Evolutionary conservation across 2,888 invertebrate species (phyloP).

Genomic region (Caenorhabditis sp.): DNA sequence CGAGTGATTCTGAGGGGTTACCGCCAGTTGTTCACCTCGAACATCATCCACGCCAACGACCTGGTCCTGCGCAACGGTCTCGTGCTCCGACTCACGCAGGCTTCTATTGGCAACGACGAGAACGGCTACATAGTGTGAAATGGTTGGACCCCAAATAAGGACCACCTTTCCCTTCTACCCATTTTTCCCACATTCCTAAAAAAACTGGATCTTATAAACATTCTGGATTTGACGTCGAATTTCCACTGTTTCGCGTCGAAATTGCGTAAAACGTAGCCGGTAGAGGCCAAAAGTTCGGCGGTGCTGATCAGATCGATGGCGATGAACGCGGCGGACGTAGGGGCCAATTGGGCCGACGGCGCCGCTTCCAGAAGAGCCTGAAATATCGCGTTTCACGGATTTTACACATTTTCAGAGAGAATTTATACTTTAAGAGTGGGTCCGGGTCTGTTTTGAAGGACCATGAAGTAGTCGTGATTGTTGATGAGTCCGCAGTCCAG

Average conservation of each 20-base stretch:
- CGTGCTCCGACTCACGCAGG: too few species aligned
- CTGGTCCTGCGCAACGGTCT: too few species aligned
- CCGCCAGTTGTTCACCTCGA: too few species aligned
- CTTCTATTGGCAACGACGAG: too few species aligned
- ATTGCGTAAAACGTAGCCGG: conserved; percentile 33
- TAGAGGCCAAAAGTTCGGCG: conserved; percentile 15
- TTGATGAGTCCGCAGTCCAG: conserved; percentile 28
- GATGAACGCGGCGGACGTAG: conserved; percentile 21
- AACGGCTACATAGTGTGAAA: too few species aligned
- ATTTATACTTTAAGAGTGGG: conserved; percentile 2
- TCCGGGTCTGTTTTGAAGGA: conserved; percentile 21
- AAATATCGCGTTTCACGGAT: too few species aligned
- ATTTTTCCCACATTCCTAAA: conserved; percentile 1
- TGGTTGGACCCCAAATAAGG: too few species aligned
- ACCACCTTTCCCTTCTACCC: conserved; percentile 21
- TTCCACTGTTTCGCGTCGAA: conserved; percentile 43
- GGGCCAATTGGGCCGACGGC: neutral
- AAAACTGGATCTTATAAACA: conserved; percentile 19
- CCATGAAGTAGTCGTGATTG: conserved; percentile 40
- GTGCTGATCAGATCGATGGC: conserved; percentile 27
- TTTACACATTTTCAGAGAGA: too few species aligned
- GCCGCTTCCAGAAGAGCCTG: neutral
- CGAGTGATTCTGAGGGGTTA: too few species aligned
- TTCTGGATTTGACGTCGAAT: conserved; percentile 29
- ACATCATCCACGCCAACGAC: too few species aligned